Conservation (phyloP, 2,113 vertebrate species). For the Sphyrna mokarran region DNA sequence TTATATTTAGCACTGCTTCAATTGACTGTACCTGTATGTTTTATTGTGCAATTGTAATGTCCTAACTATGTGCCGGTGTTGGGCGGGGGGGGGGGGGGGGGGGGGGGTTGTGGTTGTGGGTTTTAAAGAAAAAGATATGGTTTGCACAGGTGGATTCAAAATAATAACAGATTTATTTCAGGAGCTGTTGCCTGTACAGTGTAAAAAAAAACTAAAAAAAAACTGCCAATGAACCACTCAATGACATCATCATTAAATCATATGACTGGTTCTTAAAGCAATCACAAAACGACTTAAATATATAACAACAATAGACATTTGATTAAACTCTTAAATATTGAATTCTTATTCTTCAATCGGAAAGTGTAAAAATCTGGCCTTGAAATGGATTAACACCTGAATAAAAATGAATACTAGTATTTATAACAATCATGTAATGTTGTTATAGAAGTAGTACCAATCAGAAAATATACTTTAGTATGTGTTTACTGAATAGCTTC, state of each 20-base stretch:
- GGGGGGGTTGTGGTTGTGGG: too few species aligned
- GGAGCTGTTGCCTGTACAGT: too few species aligned
- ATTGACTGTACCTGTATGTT: not conserved
- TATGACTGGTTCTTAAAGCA: too few species aligned
- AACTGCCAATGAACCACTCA: too few species aligned
- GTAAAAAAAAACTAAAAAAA: too few species aligned
- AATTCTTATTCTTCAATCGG: not conserved
- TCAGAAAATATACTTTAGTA: not conserved
- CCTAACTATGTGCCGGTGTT: too few species aligned
- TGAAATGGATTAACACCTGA: not conserved
- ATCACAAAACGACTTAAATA: too few species aligned
- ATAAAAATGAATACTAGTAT: not conserved
- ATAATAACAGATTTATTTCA: too few species aligned
- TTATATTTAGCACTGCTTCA: conserved; percentile 26
- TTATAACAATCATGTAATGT: not conserved
- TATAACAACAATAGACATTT: not conserved
- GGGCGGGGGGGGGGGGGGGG: too few species aligned
- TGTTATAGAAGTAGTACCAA: not conserved
- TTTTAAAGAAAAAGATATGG: too few species aligned
- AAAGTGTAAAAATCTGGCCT: not conserved
- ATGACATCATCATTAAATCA: too few species aligned
- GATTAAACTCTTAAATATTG: not conserved
- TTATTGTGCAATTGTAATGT: not conserved
- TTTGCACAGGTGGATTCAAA: too few species aligned
- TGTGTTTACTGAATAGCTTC: not conserved